Conservation (phyloP, 2,888 invertebrate genomes). For the Agriotes lineatus region DNA sequence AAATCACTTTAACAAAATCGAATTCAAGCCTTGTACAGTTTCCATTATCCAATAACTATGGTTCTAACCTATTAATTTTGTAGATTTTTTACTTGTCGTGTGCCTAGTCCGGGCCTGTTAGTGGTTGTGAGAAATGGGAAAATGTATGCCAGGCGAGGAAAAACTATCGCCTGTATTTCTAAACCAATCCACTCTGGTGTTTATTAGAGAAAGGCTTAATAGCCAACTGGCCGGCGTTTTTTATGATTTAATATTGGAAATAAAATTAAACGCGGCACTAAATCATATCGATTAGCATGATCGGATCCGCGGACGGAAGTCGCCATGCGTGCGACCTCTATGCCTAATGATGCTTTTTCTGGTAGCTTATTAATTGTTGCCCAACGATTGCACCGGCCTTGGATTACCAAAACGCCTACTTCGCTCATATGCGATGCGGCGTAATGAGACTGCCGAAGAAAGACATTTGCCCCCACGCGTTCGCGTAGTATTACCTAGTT, state of each 20-base stretch:
- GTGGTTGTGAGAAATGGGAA: no score
- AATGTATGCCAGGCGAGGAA: no score
- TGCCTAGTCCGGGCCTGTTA: no score
- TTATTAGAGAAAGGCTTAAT: constrained; percentile 8
- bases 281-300: neutral
- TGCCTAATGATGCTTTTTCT: neutral
- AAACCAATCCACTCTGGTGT: no score
- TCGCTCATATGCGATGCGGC: neutral
- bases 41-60: no score
- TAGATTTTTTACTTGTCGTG: no score
- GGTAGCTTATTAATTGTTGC: constrained; percentile 6
- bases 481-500: neutral
- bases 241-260: neutral
- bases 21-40: no score
- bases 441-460: neutral
- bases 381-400: constrained; percentile 16
- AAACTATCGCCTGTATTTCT: no score
- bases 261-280: neutral
- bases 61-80: no score
- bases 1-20: no score
- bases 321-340: neutral
- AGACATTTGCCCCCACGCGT: neutral
- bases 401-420: constrained; percentile 7
- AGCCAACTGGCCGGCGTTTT: neutral
- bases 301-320: neutral